A percentile compares a stretch with the other conserved stretches of the same genome.
phyloP scores from a whole-genome alignment of 2,797 vertebrate genomes.

The Heteromormyrus szaboi region DNA sequence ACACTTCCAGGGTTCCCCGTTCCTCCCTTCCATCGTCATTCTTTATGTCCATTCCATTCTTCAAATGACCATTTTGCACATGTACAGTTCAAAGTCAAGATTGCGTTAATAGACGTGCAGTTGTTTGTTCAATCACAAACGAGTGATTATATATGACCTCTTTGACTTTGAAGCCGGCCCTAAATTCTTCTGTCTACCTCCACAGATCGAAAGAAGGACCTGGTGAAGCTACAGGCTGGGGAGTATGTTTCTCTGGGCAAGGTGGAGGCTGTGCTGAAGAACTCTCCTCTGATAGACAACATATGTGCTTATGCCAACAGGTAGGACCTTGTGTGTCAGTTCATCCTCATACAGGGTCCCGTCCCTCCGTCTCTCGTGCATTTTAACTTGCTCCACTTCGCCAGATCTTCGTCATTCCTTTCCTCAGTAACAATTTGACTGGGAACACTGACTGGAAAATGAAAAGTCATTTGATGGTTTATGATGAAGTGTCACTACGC shows the following conservation, averaged over 20 bases:
- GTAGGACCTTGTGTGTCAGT: constrained; percentile 46
- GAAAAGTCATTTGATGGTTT: background rate
- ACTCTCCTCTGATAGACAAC: constrained; percentile 84
- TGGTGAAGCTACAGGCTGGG: constrained; percentile 93
- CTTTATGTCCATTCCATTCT: background rate
- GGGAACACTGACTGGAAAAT: background rate
- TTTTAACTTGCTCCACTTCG: background rate
- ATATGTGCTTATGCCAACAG: constrained; percentile 94
- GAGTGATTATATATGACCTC: background rate
- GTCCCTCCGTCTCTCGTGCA: background rate
- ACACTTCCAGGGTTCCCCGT: background rate
- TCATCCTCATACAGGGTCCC: too few relatives aligned
- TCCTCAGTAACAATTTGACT: background rate
- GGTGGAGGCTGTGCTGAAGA: constrained; percentile 89
- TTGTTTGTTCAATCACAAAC: background rate
- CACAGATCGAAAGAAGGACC: constrained; percentile 90
- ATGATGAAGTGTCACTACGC: background rate
- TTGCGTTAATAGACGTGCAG: background rate
- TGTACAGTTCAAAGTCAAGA: background rate
- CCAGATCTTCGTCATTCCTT: background rate
- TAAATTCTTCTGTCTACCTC: background rate
- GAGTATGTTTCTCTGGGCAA: constrained; percentile 96
- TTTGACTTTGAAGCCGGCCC: background rate
- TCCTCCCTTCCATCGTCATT: background rate
- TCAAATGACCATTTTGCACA: background rate